Base-by-base conservation (phyloP, 2,797 vertebrate species). In the Alfaro cultratus region DNA sequence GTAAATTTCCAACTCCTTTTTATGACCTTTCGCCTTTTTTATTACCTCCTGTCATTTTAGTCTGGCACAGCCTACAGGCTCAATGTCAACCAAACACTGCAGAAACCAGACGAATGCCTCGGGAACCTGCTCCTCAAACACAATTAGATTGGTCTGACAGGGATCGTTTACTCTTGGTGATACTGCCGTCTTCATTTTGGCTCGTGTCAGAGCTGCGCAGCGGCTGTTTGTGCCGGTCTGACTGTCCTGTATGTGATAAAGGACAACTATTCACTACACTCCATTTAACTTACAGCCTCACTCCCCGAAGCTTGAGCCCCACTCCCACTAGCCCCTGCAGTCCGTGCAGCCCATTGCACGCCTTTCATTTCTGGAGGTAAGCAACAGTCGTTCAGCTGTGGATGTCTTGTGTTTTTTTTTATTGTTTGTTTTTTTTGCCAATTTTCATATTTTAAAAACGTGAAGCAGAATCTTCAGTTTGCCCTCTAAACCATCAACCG, bases 361-460 rank as follows among this genome's bases (percentile, higher is more conserved):
- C 97, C 74, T 99, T 99, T 96, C 98, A 99, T 96, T 99, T 99
- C 92, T 99, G 98, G 98, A 99, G 98, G 98, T 99, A 99, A 99
- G 98, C 96, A 3, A 84, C 80, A 90, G 91, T 91, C 94, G 87
- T 95, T 94, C 92, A 86, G 57, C 77, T 83, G 71, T 86, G 87
- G 88, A 68, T 86, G 0, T 82, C 93, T 74, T 53, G 55, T n/a
- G 45, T 21, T 11, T 0, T 23, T 87, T 91, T 62, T 2, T 6
- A 18, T 49, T 18, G 5, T 49, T 21, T 21, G 7, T 23, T 18
- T 57, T 86, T 77, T 68, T 53, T 85, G 62, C 85, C 73, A 41
- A 18, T 87, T 64, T 72, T 5, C 41, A 79, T 68, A 49, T 87
- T 87, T 78, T 39, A 51, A 46, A 39, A 47, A 45, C n/a, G 79